These are phyloP conservation scores for Alces alces DNA, from an alignment of 2,113 vertebrate genomes.

Conservation along the genomic window DNA sequence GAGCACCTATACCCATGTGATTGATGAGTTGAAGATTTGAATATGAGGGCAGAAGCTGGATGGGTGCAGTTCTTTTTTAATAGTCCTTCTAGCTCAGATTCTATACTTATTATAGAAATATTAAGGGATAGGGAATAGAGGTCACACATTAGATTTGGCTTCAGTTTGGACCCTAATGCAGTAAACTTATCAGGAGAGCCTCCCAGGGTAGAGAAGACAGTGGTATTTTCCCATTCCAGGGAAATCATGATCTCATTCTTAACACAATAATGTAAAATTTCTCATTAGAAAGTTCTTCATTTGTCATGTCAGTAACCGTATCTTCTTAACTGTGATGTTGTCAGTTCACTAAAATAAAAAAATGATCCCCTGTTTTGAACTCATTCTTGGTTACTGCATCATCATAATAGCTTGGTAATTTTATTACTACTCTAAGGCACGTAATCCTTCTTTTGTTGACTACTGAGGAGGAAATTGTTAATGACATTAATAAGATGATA, in stretches of 20 bases:
- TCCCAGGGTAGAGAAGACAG: background rate
- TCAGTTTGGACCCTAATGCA: background rate
- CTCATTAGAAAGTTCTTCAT: background rate
- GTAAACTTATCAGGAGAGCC: background rate
- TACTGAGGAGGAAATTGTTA: slow-evolving; percentile 62
- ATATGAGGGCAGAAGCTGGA: background rate
- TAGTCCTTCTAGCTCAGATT: background rate
- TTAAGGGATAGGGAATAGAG: background rate
- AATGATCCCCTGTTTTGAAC: background rate
- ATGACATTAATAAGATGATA: slow-evolving; percentile 65
- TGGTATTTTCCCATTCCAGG: background rate
- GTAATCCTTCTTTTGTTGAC: slow-evolving; percentile 43
- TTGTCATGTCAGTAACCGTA: background rate
- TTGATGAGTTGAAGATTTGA: background rate
- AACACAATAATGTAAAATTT: background rate
- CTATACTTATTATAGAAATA: background rate
- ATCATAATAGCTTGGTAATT: slow-evolving; percentile 48
- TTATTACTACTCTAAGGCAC: background rate
- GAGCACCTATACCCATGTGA: too few relatives aligned
- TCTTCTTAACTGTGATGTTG: background rate
- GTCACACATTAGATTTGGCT: background rate
- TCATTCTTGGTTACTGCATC: slow-evolving; percentile 1
- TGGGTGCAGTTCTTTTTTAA: background rate
- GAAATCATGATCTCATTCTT: background rate
- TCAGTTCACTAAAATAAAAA: background rate